Evolutionary conservation across 2,888 invertebrate genomes (phyloP).

Genomic region (Petrolisthes cinctipes): DNA sequence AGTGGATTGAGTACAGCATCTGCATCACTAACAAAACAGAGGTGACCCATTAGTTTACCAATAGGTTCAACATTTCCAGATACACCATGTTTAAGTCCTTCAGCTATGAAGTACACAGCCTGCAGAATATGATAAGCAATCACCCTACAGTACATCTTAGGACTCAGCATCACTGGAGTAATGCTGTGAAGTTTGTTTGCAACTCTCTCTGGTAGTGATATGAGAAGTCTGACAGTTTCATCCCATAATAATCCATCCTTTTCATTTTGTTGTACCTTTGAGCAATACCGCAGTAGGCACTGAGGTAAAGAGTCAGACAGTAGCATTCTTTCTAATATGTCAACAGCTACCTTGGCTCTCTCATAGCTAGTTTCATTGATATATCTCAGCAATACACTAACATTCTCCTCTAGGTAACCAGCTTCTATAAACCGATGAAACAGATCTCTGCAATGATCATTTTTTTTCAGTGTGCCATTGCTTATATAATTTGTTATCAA

Average conservation of each 20-base stretch:
- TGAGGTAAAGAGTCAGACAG: slow-evolving; percentile 26
- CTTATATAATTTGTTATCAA: slow-evolving; percentile 37
- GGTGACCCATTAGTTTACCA: slow-evolving; percentile 46
- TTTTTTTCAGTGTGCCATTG: slow-evolving; percentile 34
- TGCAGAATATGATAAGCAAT: slow-evolving; percentile 48
- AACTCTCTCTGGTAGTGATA: slow-evolving; percentile 60
- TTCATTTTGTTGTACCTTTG: slow-evolving; percentile 1
- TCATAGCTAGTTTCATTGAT: slow-evolving; percentile 17
- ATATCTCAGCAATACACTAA: slow-evolving; percentile 35
- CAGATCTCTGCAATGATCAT: slow-evolving; percentile 9
- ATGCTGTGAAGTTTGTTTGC: slow-evolving; percentile 51
- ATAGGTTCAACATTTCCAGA: slow-evolving; percentile 49
- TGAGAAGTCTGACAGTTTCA: slow-evolving; percentile 43
- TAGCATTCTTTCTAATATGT: slow-evolving; percentile 30
- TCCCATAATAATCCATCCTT: slow-evolving; percentile 32
- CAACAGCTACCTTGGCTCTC: neutral
- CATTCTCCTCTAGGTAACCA: slow-evolving; percentile 56
- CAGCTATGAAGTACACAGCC: slow-evolving; percentile 47
- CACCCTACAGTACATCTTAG: slow-evolving; percentile 46
- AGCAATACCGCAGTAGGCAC: slow-evolving; percentile 42
- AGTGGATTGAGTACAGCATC: slow-evolving; percentile 31
- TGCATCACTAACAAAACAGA: slow-evolving; percentile 51
- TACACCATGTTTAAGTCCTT: slow-evolving; percentile 50
- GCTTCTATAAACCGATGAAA: slow-evolving; percentile 41
- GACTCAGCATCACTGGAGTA: slow-evolving; percentile 35